A percentile compares a stretch with the other conserved stretches of the same genome.
Conservation (phyloP, 2,113 vertebrate species). For the Jaculus jaculus region DNA sequence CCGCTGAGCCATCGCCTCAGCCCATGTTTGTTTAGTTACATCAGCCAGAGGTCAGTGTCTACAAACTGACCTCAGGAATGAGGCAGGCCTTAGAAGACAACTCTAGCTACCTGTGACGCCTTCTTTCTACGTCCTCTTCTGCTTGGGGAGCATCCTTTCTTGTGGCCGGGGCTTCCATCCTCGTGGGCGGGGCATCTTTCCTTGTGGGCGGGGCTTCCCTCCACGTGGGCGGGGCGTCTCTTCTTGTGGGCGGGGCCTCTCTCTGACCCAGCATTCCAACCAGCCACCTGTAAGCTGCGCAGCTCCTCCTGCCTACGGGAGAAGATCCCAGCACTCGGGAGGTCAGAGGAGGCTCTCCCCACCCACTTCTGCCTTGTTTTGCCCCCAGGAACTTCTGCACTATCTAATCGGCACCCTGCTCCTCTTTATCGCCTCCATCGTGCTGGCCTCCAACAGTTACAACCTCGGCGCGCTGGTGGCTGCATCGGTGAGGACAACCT, state of each 20-base stretch:
- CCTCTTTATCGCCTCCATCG: slow-evolving; percentile 92
- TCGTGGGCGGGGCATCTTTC: too few species aligned
- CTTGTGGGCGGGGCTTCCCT: background rate
- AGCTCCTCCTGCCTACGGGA: background rate
- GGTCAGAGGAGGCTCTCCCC: background rate
- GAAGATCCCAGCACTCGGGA: too few species aligned
- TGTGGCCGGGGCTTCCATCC: background rate
- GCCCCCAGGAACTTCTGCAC: slow-evolving; percentile 94
- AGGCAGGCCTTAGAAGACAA: background rate
- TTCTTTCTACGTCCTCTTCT: background rate
- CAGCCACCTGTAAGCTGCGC: background rate
- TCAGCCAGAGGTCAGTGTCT: background rate
- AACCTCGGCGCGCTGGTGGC: slow-evolving; percentile 86
- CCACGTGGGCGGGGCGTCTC: accelerated
- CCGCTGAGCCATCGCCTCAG: too few species aligned
- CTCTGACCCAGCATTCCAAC: background rate
- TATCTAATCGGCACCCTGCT: slow-evolving; percentile 91
- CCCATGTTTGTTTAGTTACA: background rate
- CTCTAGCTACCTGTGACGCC: too few species aligned
- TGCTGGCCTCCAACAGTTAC: slow-evolving; percentile 86
- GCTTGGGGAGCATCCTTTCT: background rate
- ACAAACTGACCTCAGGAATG: background rate
- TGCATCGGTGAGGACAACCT: slow-evolving; percentile 87
- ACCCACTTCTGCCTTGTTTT: slow-evolving; percentile 61
- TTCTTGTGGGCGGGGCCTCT: background rate